Evolutionary conservation across 2,113 vertebrate genomes (phyloP).

Genomic region (Psammodynastes pulverulentus): DNA sequence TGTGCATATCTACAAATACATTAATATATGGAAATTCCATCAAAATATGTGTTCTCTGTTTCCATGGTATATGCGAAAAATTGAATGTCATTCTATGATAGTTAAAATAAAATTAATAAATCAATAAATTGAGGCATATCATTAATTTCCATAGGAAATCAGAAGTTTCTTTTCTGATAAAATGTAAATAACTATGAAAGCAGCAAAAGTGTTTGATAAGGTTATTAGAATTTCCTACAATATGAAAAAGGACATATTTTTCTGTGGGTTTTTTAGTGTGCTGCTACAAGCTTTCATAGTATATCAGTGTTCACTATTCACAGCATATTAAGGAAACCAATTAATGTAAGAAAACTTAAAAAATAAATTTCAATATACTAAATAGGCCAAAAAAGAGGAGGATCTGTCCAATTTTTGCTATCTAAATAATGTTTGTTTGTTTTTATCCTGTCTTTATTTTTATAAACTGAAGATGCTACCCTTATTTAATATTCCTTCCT

Average conservation of each 20-base stretch:
- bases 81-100: neutral
- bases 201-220: neutral
- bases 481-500: neutral
- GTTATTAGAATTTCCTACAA: neutral
- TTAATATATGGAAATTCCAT: neutral
- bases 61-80: neutral
- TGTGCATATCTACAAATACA: neutral
- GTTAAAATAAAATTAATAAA: neutral
- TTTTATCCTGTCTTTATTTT: neutral
- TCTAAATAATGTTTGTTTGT: neutral
- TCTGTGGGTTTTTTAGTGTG: neutral
- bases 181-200: neutral
- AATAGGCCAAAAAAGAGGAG: neutral
- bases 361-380: neutral
- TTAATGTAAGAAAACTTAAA: neutral
- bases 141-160: neutral
- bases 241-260: neutral
- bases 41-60: neutral
- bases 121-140: neutral
- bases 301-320: neutral
- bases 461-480: neutral
- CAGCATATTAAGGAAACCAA: neutral
- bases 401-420: neutral
- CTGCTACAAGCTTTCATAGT: neutral
- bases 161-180: neutral